Base-by-base conservation (phyloP, 1,140 invertebrate genomes). In the Drosophila tropicalis region DNA sequence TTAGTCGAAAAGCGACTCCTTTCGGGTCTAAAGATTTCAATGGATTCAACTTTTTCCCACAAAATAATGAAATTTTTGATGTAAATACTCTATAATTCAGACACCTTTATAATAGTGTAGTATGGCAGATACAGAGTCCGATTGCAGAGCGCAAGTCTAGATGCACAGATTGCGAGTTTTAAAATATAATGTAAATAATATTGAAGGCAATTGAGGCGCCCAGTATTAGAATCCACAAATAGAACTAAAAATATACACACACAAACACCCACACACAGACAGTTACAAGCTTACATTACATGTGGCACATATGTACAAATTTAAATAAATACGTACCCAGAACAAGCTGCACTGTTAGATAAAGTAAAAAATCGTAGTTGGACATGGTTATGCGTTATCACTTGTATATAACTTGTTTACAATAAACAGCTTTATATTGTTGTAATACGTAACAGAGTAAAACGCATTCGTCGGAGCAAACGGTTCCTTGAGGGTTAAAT, bases 321-420 rank as follows among this genome's bases (percentile, higher is more conserved):
- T 60, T 29, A 22, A 19, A 17, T 47, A 51, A 69, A 67, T 81
- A 86, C 84, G 75, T 84, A 89, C 84, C 84, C 63, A 89, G 62
- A 62, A 79, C 32, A 58, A 89, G 81, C 77, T 89, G 84, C 71
- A 67, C 65, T 74, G 74, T 79, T 66, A 89, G 77, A 84, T 84
- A 84, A 81, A 89, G 73, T 67, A 72, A 58, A 67, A 70, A 67
- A 62, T 78, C 69, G 81, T 81, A 76, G 65, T 74, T 84, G 62
- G 54, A 71, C 84, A 89, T 89, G 72, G 47, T 76, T 74, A 65
- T 68, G 70, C 41, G 72, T 84, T 83, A 84, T 84, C 81, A 68
- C 77, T 65, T 51, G 44, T 51, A 36, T 72, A 29, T 22, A 72
- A 79, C 79, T 86, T 79, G 83, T 87, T 83, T 86, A 86, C 81